Conservation (phyloP, 2,888 invertebrate genomes). For the Catocala fraxini region DNA sequence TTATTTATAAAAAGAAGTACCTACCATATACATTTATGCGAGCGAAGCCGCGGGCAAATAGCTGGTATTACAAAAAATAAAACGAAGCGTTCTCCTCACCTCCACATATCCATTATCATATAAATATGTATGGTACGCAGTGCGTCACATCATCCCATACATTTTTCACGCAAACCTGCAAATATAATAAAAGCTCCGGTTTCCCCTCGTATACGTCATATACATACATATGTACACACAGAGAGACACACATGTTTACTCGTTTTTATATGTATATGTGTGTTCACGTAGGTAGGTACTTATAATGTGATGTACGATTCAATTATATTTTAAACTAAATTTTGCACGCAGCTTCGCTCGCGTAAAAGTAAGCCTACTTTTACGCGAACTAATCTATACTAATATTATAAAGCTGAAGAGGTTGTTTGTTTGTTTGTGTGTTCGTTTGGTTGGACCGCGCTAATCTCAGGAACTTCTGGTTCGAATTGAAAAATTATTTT, state of each 20-base stretch:
- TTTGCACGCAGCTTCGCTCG: no score
- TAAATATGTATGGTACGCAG: conserved; percentile 50
- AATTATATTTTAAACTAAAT: no score
- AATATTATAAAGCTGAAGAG: no score
- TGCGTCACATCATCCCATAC: conserved; percentile 63
- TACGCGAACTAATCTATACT: no score
- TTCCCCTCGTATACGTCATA: conserved; percentile 23
- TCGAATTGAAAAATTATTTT: no score
- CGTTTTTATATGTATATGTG: neutral
- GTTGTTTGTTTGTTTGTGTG: no score
- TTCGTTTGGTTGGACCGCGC: no score
- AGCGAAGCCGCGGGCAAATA: neutral
- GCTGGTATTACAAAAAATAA: neutral
- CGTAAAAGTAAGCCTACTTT: no score
- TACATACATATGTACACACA: conserved; percentile 8
- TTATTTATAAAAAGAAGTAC: no score
- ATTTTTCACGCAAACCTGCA: conserved; percentile 73
- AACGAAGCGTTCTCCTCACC: conserved; percentile 24
- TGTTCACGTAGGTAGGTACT: neutral
- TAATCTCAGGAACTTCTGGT: no score
- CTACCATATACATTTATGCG: no score
- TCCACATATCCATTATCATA: conserved; percentile 43
- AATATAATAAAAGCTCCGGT: conserved; percentile 74
- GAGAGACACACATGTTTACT: neutral
- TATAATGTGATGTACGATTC: no score